Conservation (phyloP, 2,888 invertebrate genomes). For the Chaetoderma sp. region DNA sequence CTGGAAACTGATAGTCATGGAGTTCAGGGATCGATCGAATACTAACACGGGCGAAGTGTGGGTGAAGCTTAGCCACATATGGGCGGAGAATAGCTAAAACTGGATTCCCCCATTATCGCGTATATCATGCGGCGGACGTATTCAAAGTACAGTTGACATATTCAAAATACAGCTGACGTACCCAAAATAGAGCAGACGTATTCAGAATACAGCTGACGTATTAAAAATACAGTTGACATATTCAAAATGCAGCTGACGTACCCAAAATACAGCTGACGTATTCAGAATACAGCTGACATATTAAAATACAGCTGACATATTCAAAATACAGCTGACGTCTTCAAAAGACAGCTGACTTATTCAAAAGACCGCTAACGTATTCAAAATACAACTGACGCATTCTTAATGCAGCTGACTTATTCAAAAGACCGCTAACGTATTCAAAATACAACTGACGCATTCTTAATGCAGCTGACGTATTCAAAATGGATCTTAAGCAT, state of each 20-base stretch:
- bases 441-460: too few relatives aligned
- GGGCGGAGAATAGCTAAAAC: too few relatives aligned
- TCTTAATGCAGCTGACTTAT: background rate
- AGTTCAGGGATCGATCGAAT: too few relatives aligned
- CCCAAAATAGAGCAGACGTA: background rate
- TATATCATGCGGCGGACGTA: too few relatives aligned
- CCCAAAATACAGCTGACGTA: too few relatives aligned
- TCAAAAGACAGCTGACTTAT: background rate
- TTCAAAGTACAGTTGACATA: too few relatives aligned
- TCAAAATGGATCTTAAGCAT: background rate
- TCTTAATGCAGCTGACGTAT: background rate
- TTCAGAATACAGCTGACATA: too few relatives aligned
- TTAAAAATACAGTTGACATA: background rate
- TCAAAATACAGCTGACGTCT: background rate
- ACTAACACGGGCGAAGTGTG: too few relatives aligned
- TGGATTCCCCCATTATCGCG: too few relatives aligned
- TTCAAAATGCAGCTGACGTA: background rate
- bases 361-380: background rate
- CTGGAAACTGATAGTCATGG: too few relatives aligned
- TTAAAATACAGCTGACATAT: too few relatives aligned
- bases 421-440: background rate
- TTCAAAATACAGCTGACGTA: background rate
- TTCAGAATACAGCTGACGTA: background rate
- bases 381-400: background rate
- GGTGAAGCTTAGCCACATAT: too few relatives aligned